Conservation (phyloP, 2,113 vertebrate genomes). For the Pseudopodoces humilis region DNA sequence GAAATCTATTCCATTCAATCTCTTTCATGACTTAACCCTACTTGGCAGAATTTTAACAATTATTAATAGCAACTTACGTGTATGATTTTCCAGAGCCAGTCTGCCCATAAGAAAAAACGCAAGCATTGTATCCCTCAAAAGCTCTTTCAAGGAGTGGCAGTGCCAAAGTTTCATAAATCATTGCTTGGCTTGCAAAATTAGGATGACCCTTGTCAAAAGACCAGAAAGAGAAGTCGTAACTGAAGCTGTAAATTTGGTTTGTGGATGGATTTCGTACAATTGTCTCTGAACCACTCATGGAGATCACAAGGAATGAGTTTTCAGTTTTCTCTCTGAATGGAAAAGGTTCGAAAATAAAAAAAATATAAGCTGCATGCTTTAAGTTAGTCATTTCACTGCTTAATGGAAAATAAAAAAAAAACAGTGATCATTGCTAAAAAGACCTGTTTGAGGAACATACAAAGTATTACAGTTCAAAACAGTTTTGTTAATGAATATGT, state of each 20-base stretch:
- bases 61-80: constrained; percentile 79
- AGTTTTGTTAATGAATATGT: neutral
- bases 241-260: constrained; percentile 84
- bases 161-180: constrained; percentile 83
- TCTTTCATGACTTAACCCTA: neutral
- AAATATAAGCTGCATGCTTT: neutral
- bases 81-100: constrained; percentile 98
- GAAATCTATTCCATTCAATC: neutral
- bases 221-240: constrained; percentile 88
- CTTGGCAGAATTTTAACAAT: neutral
- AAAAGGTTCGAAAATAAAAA: neutral
- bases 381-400: neutral
- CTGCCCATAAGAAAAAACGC: constrained; percentile 96
- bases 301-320: constrained; percentile 79
- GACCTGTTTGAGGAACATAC: neutral
- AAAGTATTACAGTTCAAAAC: neutral
- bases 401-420: neutral
- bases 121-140: constrained; percentile 92
- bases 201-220: constrained; percentile 82
- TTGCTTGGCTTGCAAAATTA: constrained; percentile 81
- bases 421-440: neutral
- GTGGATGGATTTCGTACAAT: constrained; percentile 81
- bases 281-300: constrained; percentile 82
- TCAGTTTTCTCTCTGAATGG: constrained; percentile 84
- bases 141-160: constrained; percentile 86